Evolutionary conservation across 2,797 vertebrate genomes (phyloP).

Genomic region (Chiloscyllium punctatum): DNA sequence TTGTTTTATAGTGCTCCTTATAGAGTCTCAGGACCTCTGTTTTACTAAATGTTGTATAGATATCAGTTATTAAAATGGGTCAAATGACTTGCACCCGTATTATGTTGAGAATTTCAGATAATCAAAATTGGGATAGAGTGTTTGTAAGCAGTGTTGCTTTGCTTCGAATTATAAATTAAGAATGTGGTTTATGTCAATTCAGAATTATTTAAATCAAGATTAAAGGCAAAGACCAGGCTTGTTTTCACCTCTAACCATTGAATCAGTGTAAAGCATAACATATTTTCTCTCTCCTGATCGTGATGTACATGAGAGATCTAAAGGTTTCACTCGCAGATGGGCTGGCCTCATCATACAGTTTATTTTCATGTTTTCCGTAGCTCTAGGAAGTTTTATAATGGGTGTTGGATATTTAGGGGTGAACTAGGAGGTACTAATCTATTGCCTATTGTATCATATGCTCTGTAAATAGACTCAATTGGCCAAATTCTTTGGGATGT

Average conservation of each 20-base stretch:
- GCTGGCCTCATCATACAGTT: background rate
- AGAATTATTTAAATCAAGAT: background rate
- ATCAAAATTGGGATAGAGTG: background rate
- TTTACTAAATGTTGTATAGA: background rate
- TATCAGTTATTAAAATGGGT: background rate
- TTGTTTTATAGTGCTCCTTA: background rate
- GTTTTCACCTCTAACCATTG: background rate
- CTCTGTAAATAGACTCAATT: background rate
- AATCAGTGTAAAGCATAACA: background rate
- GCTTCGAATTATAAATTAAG: background rate
- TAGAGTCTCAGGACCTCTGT: background rate
- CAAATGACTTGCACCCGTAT: background rate
- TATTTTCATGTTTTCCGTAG: background rate
- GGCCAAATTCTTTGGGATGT: background rate
- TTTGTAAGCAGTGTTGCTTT: background rate
- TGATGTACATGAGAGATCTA: background rate
- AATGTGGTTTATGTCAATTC: background rate
- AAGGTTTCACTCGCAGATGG: background rate
- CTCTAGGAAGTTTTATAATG: background rate
- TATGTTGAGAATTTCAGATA: background rate
- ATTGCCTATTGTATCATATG: background rate
- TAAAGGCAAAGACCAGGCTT: background rate
- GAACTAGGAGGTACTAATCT: background rate
- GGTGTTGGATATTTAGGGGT: background rate
- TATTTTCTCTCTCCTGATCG: background rate